These are phyloP conservation scores for Opisthocomus hoazin DNA, from an alignment of 2,113 vertebrate species.

Conservation along the genomic window DNA sequence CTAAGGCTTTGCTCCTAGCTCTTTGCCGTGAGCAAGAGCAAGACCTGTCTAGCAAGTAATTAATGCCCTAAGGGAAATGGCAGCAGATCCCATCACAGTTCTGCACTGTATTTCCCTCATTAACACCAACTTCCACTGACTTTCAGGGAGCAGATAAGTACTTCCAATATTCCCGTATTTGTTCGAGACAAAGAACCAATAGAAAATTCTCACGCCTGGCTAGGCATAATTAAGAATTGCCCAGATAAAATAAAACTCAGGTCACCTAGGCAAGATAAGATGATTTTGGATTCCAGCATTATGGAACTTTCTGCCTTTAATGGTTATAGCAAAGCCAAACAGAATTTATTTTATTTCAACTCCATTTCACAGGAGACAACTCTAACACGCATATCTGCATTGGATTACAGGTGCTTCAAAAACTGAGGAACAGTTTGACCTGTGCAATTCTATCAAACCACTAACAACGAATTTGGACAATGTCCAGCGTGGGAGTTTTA, in stretches of 20 bases:
- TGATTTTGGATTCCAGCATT: neutral
- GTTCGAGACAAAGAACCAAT: neutral
- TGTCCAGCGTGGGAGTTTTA: neutral
- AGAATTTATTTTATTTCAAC: neutral
- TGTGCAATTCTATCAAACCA: neutral
- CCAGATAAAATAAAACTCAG: neutral
- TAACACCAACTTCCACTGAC: neutral
- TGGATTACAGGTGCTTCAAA: neutral
- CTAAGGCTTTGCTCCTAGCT: neutral
- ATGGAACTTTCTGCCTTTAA: neutral
- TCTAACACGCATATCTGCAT: neutral
- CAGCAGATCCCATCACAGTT: neutral
- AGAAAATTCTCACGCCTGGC: neutral
- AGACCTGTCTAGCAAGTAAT: neutral
- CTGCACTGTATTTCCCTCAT: neutral
- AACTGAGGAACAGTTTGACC: neutral
- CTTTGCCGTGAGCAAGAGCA: neutral
- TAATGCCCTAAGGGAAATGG: constrained; percentile 16
- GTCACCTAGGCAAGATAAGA: neutral
- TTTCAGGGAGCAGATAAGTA: neutral
- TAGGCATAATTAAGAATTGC: neutral
- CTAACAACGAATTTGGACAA: neutral
- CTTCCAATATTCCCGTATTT: neutral
- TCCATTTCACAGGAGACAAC: neutral
- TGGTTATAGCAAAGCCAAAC: neutral